Evolutionary conservation across 2,888 invertebrate genomes (phyloP).

Genomic region (Aplocera efformata): DNA sequence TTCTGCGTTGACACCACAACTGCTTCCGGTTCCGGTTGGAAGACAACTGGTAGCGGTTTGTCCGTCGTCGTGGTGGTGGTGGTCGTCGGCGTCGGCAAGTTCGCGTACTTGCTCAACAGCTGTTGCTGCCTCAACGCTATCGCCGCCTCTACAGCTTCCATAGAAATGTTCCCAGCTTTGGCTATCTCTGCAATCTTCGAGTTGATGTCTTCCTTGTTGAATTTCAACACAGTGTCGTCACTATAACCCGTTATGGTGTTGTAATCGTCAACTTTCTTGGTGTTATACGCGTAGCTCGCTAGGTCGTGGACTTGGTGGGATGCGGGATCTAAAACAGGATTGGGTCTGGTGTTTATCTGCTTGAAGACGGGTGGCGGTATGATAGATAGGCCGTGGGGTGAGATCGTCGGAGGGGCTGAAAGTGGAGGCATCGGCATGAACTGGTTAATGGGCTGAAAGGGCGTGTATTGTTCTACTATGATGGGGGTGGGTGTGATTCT

Average conservation of each 20-base stretch:
- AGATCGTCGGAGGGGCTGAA: constrained; percentile 21
- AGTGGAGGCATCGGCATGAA: constrained; percentile 66
- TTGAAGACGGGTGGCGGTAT: constrained; percentile 63
- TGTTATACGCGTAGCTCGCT: constrained; percentile 62
- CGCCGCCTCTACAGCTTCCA: constrained; percentile 88
- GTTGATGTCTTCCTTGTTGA: constrained; percentile 70
- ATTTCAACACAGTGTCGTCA: constrained; percentile 63
- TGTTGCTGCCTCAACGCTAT: constrained; percentile 86
- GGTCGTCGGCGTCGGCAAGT: constrained; percentile 65
- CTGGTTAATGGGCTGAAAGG: constrained; percentile 62
- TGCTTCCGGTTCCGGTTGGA: constrained; percentile 62
- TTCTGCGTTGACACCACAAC: constrained; percentile 58
- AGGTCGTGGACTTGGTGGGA: constrained; percentile 69
- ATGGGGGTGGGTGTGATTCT: constrained; percentile 61
- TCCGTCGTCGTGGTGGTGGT: constrained; percentile 63
- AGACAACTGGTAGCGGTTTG: constrained; percentile 43
- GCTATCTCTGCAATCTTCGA: constrained; percentile 77
- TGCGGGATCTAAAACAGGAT: constrained; percentile 74
- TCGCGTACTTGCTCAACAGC: constrained; percentile 81
- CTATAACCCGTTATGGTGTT: constrained; percentile 71
- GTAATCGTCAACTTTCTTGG: constrained; percentile 73
- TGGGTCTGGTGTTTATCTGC: constrained; percentile 53
- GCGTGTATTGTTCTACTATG: constrained; percentile 45
- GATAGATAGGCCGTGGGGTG: constrained; percentile 56
- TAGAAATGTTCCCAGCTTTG: constrained; percentile 88